Percentiles rank a stretch among this genome's conserved stretches.
Evolutionary conservation across 2,113 vertebrate species (phyloP).

Genomic region (Sula dactylatra): DNA sequence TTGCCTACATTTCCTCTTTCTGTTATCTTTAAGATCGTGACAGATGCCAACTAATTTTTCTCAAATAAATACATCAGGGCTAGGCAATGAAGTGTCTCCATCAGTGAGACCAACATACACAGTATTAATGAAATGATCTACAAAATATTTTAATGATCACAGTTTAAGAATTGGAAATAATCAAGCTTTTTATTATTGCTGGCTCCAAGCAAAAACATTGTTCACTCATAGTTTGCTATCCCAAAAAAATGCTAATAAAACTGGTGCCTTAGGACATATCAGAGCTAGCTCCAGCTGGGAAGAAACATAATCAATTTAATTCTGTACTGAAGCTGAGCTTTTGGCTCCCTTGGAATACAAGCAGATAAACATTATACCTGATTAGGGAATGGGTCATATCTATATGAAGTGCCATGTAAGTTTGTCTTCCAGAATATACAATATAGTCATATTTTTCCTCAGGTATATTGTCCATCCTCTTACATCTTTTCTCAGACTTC

Average conservation of each 20-base stretch:
- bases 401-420: not conserved
- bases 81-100: not conserved
- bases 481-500: not conserved
- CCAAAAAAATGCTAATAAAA: not conserved
- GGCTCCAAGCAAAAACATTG: not conserved
- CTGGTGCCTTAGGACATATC: not conserved
- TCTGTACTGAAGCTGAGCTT: not conserved
- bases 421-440: not conserved
- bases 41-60: not conserved
- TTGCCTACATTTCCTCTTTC: not conserved
- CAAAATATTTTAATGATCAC: not conserved
- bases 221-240: not conserved
- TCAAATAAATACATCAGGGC: not conserved
- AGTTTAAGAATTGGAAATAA: not conserved
- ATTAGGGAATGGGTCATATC: not conserved
- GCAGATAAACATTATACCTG: not conserved
- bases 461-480: not conserved
- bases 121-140: not conserved
- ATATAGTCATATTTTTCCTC: not conserved
- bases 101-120: not conserved
- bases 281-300: not conserved
- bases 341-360: not conserved
- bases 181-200: not conserved
- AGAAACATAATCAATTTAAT: not conserved
- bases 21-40: not conserved